Conservation (phyloP, 2,113 vertebrate genomes). For the Rhinolophus ferrumequinum region DNA sequence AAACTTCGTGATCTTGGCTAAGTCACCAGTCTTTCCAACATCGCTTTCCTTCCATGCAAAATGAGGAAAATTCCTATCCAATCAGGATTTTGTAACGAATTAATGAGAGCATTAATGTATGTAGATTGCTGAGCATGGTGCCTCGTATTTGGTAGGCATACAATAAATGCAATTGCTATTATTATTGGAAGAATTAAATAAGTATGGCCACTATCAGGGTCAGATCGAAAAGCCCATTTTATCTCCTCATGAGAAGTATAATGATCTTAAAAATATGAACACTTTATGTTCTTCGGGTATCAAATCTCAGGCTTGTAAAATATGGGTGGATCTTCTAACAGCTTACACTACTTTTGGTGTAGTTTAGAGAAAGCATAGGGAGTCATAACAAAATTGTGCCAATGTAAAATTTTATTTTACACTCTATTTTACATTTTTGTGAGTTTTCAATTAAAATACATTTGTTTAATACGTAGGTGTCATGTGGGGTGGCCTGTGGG, state of each 20-base stretch:
- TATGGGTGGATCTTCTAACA: background rate
- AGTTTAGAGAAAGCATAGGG: background rate
- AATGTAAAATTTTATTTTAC: constrained; percentile 37
- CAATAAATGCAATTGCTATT: background rate
- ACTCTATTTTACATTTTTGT: background rate
- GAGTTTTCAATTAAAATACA: constrained; percentile 11
- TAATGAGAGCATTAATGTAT: background rate
- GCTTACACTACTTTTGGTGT: background rate
- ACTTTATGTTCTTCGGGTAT: background rate
- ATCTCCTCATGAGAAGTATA: background rate
- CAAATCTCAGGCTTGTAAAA: background rate
- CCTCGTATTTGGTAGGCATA: background rate
- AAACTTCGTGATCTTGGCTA: background rate
- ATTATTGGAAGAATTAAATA: constrained; percentile 39
- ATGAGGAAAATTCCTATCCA: background rate
- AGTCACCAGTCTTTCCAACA: constrained; percentile 36
- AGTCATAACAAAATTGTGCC: background rate
- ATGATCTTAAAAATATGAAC: background rate
- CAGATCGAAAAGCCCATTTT: constrained; percentile 19
- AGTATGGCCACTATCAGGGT: background rate
- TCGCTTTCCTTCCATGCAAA: background rate
- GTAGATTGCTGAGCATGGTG: background rate
- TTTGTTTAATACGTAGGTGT: background rate
- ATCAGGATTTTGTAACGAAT: background rate
- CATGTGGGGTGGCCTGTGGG: too few relatives aligned